Evolutionary conservation across 2,888 invertebrate genomes (phyloP), one percentile per base, ranked within the genome.

Genomic region (Mythimna loreyi): DNA sequence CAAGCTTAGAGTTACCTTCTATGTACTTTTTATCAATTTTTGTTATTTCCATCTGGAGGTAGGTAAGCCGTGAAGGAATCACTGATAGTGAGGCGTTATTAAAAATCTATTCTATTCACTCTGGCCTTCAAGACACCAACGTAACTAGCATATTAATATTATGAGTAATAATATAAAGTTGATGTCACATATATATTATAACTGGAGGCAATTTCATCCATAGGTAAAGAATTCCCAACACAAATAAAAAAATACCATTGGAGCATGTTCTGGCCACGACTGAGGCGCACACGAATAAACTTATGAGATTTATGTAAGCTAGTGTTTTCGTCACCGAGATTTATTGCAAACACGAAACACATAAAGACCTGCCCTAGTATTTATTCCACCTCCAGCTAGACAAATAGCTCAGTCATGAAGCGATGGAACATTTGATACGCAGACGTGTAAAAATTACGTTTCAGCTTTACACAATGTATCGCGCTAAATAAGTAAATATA

Each of bases 401-500:
- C 64, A 73, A 78, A 74, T 75, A 64, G 55, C 36, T 67, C 43
- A 71, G 70, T 68, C 67, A 77, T 50, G 61, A 45, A 74, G 60
- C 33, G 72, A 76, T 67, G n/a, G 63, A 53, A 45, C 77, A 53
- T 74, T 70, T 78, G 74, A 68, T 70, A 77, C 63, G 55, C 53
- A 56, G 59, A 69, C 70, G 63, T 49, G 58, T 49, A 80, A 69
- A 61, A 49, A 71, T 70, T 66, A 63, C 52, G 28, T 33, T 66
- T 62, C 57, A 63, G 62, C 56, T 58, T 53, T 56, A 49, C 49
- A 70, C 75, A 59, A 69, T 59, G 63, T 70, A 63, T 60, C 23
- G 49, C 19, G 60, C n/a, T 63, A 74, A 70, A 70, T 72, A 72
- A 70, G 64, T 72, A 70, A 70, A 74, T 75, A 81, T 73, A 80